Evolutionary conservation across 1,140 invertebrate genomes (phyloP).

Genomic region (Papilio glaucus): DNA sequence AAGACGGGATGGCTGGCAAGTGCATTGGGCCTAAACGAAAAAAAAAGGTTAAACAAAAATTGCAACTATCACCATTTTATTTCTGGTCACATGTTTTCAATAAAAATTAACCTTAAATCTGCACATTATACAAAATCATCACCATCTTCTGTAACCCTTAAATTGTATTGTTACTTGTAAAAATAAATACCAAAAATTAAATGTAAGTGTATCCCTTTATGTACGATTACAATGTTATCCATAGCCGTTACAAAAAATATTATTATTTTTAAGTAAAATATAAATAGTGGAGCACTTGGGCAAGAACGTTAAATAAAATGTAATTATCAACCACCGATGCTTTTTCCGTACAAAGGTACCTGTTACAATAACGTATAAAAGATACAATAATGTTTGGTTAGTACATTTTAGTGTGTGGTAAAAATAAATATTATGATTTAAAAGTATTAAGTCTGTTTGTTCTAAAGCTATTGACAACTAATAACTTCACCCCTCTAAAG

Average conservation of each 20-base stretch:
- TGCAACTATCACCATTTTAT: slow-evolving; percentile 29
- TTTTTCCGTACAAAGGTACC: not conserved
- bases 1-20: no score
- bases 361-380: not conserved
- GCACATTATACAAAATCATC: slow-evolving; percentile 32
- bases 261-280: not conserved
- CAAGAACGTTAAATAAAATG: slow-evolving; percentile 18
- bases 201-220: not conserved
- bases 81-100: slow-evolving; percentile 3
- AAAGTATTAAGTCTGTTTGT: no score
- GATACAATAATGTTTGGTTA: not conserved
- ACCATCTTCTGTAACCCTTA: not conserved
- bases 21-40: no score
- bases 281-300: slow-evolving; percentile 25
- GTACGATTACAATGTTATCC: slow-evolving; percentile 21
- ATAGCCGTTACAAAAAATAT: not conserved
- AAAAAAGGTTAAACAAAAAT: not conserved
- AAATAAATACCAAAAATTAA: slow-evolving; percentile 29
- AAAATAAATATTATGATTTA: not conserved
- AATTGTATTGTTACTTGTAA: slow-evolving; percentile 23
- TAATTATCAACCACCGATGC: not conserved
- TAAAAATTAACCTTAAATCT: slow-evolving; percentile 26
- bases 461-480: no score
- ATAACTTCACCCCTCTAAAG: no score
- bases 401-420: not conserved